Evolutionary conservation across 2,888 invertebrate genomes (phyloP), one percentile per base, ranked within the genome.

Genomic region (Troides oblongomaculatus): DNA sequence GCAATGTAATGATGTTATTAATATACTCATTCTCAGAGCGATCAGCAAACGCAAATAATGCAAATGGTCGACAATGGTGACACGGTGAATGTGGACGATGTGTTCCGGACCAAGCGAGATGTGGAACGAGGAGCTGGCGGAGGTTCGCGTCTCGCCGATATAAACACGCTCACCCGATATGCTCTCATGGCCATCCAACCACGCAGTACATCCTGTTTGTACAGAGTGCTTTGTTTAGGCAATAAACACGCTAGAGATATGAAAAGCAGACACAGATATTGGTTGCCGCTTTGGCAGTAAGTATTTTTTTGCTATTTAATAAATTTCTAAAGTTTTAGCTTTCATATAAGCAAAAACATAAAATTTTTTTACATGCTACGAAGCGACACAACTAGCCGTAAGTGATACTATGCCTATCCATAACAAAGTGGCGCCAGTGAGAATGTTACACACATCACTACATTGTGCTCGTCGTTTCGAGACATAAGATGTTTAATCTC

Each of bases 251-350:
- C 95, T 0, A 93, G 94, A 71, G 84, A 83, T 36, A 81, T 94
- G 65, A 80, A 84, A 0, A 94, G 94, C 69, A 91, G 88, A 12
- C 94, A 94, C 71, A 94, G 94, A 81, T 93, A 95, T 75, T 95
- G 96, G 95, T 86, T 96, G 69, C 96, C 96, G 0, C 91, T 96
- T 72, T 96, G 96, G 95, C 95, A 96, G 96, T 96, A 90, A 87
- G 87, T 88, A 72, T 21, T 36, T 65, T 56, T n/a, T 30, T 30
- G 30, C 7, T 10, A 39, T 14, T 14, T 50, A 50, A 14, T 50
- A 14, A 17, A 18, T 50, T 50, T 50, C 18, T 50, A 14, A 50
- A 50, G 50, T 50, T 39, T 14, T 18, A 14, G 17, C 18, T 17
- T 30, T 30, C 30, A 30, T 30, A 30, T 30, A 4, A 39, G 39